Evolutionary conservation across 2,797 vertebrate genomes (phyloP).

Genomic region (Agapornis canus): DNA sequence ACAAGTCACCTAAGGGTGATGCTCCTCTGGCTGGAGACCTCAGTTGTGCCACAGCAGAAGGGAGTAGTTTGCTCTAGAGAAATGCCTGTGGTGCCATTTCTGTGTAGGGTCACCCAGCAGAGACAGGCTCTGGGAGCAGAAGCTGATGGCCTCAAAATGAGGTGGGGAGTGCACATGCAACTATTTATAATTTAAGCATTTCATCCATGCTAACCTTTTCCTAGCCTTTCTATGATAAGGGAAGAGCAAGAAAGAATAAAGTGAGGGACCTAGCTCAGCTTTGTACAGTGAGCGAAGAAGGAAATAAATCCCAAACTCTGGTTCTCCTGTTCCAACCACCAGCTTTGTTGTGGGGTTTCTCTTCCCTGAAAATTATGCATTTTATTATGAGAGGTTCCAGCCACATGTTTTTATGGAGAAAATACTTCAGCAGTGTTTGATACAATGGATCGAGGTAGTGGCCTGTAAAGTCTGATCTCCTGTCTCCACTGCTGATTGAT

Average conservation of each 20-base stretch:
- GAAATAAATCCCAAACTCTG: background rate
- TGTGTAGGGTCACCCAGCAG: background rate
- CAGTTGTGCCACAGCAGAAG: rapidly evolving
- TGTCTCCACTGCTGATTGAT: background rate
- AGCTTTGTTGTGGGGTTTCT: background rate
- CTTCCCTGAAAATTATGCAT: background rate
- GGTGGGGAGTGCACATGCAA: background rate
- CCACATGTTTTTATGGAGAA: background rate
- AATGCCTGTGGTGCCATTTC: background rate
- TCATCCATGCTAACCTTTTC: background rate
- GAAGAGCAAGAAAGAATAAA: background rate
- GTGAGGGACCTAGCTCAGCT: background rate
- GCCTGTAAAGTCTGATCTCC: background rate
- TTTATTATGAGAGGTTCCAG: background rate
- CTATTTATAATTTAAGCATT: background rate
- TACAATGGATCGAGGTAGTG: background rate
- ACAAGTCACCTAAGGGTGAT: background rate
- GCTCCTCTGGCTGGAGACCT: rapidly evolving
- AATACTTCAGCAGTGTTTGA: background rate
- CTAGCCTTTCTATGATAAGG: background rate
- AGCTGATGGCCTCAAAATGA: background rate
- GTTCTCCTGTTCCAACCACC: background rate
- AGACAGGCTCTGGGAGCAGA: rapidly evolving
- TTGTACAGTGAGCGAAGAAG: background rate
- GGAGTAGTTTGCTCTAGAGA: background rate